These are phyloP conservation scores for Adineta ricciae DNA, from an alignment of 2,888 invertebrate genomes.

Conservation along the genomic window DNA sequence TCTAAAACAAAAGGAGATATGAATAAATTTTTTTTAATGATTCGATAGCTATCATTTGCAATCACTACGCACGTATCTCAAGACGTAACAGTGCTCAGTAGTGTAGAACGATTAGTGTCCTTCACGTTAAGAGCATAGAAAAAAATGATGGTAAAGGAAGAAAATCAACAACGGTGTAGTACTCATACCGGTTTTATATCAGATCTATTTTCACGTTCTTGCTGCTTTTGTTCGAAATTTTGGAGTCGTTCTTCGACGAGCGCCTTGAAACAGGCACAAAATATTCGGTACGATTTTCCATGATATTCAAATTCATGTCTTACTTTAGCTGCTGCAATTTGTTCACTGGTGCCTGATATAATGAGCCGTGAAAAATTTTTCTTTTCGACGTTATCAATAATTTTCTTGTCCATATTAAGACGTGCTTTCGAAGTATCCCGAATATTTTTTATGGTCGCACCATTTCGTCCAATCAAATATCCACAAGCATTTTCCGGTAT, in stretches of 20 bases:
- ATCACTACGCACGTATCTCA: too few relatives aligned
- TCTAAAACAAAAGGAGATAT: background rate
- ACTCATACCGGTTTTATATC: background rate
- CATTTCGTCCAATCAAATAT: slow-evolving; percentile 5
- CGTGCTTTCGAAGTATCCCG: background rate
- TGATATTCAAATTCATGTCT: background rate
- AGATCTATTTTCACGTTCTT: background rate
- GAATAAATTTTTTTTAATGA: too few relatives aligned
- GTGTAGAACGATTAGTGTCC: too few relatives aligned
- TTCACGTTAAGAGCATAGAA: too few relatives aligned
- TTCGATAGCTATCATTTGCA: too few relatives aligned
- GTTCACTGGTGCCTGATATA: background rate
- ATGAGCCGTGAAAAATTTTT: background rate
- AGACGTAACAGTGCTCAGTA: too few relatives aligned
- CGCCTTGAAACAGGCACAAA: background rate
- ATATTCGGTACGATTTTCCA: background rate
- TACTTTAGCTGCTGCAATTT: slow-evolving; percentile 9
- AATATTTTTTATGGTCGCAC: background rate
- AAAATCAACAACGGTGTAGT: too few relatives aligned
- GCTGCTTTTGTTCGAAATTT: background rate
- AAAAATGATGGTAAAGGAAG: too few relatives aligned
- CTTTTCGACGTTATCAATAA: slow-evolving; percentile 9
- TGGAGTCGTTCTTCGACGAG: background rate
- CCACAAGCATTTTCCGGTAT: background rate
- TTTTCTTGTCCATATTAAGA: background rate